Base-by-base conservation (phyloP, 2,797 vertebrate species). In the Urophycis tenuis region DNA sequence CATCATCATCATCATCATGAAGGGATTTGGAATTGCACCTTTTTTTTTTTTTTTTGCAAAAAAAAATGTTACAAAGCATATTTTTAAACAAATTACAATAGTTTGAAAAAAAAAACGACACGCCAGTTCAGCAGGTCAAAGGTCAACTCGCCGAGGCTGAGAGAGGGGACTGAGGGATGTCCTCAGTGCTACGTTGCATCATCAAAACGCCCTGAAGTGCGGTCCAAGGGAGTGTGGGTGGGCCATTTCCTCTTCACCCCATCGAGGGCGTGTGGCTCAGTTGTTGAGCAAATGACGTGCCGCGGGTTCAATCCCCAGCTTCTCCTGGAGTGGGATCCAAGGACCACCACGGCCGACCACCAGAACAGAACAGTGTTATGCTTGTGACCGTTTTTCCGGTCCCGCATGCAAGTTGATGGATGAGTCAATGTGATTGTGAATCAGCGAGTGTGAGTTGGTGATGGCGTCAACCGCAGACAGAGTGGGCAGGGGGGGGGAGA, bases 101-200 rank as follows among this genome's bases (percentile, higher is more conserved):
- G 53, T 64, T 64, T 0, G 9, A 79, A 81, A 74, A 74, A 7
- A 14, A 71, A 31, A 71, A 25, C 11, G 3, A 5, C 30, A 32
- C 12, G 7, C 36, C 78, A 71, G 49, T 74, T 77, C 74, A 72
- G 81, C 72, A 81, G 70, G 74, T 83, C 69, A 53, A 78, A 64
- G 72, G 39, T 79, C 34, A 32, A 70, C 36, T 30, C 29, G 30
- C 29, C 34, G 39, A n/a, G 32, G 72, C 64, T 29, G 75, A 79
- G 72, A 77, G 64, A n/a, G n/a, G n/a, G 17, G 72, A 71, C 64
- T 53, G 74, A 72, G 45, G 70, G 81, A 80, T 75, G 79, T 35
- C 76, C 79, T 78, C 81, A 83, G 87, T 84, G 85, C 85, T 87
- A 84, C 87, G 85, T 89, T 76, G 87, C 82, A 73, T 84, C 78